A percentile compares a stretch with the other conserved stretches of the same genome.
Evolutionary conservation across 2,113 vertebrate genomes (phyloP).

Genomic region (Gasterosteus nipponicus): DNA sequence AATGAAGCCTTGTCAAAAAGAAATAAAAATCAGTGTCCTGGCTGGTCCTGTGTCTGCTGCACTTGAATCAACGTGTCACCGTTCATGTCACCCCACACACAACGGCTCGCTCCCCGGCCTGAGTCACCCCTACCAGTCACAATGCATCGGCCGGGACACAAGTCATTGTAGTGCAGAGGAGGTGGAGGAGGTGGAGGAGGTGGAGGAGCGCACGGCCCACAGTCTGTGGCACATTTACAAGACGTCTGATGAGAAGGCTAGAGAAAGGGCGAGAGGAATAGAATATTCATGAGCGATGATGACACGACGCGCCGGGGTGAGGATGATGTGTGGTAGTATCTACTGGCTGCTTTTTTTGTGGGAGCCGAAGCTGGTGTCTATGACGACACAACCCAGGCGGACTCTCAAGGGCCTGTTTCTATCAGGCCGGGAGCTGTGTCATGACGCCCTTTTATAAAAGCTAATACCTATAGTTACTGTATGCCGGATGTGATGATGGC

Average conservation of each 20-base stretch:
- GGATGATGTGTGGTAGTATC: conserved; percentile 62
- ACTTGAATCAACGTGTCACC: conserved; percentile 36
- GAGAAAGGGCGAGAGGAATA: conserved; percentile 43
- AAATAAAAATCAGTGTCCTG: neutral
- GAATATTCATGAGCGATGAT: conserved; percentile 75
- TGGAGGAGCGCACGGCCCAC: conserved; percentile 15
- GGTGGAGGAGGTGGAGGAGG: neutral
- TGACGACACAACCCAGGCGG: conserved; percentile 49
- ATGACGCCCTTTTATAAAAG: conserved; percentile 68
- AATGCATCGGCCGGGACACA: conserved; percentile 56
- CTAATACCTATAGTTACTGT: conserved; percentile 47
- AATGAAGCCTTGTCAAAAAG: neutral
- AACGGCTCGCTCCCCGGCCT: conserved; percentile 40
- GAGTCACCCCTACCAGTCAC: conserved; percentile 63
- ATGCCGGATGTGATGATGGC: conserved; percentile 51
- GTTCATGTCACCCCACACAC: conserved; percentile 50
- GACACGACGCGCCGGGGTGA: conserved; percentile 47
- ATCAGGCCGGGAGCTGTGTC: conserved; percentile 63
- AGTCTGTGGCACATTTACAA: conserved; percentile 63
- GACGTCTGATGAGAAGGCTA: conserved; percentile 61
- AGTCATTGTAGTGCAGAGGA: conserved; percentile 42
- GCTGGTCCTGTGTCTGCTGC: neutral
- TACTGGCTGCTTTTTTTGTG: conserved; percentile 54
- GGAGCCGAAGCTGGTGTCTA: conserved; percentile 18
- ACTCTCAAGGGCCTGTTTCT: conserved; percentile 54